These are phyloP conservation scores for Gymnopithys bicolor DNA, from an alignment of 2,797 vertebrate species.

Conservation along the genomic window DNA sequence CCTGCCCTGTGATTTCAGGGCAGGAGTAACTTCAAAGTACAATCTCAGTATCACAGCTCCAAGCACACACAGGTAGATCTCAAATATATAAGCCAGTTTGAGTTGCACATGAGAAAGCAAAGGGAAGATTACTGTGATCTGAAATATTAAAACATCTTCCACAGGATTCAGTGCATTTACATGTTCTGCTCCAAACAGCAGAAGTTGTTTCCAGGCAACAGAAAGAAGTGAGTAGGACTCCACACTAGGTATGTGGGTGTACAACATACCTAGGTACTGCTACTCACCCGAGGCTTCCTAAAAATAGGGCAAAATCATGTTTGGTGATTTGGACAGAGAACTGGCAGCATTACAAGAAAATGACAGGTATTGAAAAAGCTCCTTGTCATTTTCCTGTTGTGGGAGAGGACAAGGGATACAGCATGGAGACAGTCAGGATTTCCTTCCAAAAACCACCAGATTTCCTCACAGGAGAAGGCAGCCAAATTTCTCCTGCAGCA, in stretches of 20 bases:
- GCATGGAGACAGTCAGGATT: not conserved
- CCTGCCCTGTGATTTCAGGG: constrained; percentile 6
- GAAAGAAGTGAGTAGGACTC: not conserved
- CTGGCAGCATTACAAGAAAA: not conserved
- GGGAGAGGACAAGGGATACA: not conserved
- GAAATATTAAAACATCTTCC: constrained; percentile 16
- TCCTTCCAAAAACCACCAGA: not conserved
- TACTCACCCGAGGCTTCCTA: not conserved
- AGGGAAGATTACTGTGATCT: not conserved
- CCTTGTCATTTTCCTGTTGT: not conserved
- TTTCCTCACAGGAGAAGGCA: not conserved
- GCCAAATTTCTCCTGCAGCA: not conserved
- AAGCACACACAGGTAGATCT: constrained; percentile 43
- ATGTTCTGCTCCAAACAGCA: not conserved
- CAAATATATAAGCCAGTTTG: not conserved
- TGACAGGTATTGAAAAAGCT: not conserved
- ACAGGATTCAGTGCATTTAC: not conserved
- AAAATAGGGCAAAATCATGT: not conserved
- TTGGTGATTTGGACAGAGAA: not conserved
- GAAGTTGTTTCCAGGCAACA: constrained; percentile 2
- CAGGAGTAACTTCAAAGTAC: constrained; percentile 45
- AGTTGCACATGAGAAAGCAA: not conserved
- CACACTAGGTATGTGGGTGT: not conserved
- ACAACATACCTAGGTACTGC: not conserved
- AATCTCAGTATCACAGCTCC: not conserved